Evolutionary conservation across 92 coral and sea anemone genomes (phyloP), one percentile per base, ranked within the genome.

Genomic region (Palythoa grandis): DNA sequence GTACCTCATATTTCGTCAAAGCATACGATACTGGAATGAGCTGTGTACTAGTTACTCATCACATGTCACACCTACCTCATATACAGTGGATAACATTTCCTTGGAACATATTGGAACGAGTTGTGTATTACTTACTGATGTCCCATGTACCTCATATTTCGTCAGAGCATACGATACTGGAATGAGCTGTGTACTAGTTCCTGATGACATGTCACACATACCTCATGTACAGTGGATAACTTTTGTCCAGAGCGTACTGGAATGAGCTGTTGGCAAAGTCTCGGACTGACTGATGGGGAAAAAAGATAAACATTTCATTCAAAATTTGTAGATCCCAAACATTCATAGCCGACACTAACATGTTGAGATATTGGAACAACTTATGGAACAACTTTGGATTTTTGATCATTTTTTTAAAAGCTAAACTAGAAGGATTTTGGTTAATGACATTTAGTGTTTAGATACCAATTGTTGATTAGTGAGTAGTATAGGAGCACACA

Each of bases 191-290:
- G 16, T 12, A 47, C 5, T 17, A 14, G 11, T 53, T 78, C 0
- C 2, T 17, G 3, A 0, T 12, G 17, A 12, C 9, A 15, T 54
- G 25, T 57, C 47, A 7, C 47, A 25, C 37, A 19, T 88, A 96
- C 99, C 99, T 96, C 99, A 96, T 96, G 83, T 96, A 96, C 2
- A 96, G 87, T 13, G 99, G 99, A 72, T 94, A 96, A 56, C 91
- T 88, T 88, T 93, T 96, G 74, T 89, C 70, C 22, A 96, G 86
- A 35, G 99, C 99, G 88, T 92, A 96, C 83, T 91, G 92, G 88
- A 96, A 96, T 6, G 99, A 96, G 72, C 98, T 96, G 92, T 94
- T 98, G 22, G 99, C 99, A 92, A 96, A 96, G 61, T 93, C 98
- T 77, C 91, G 87, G 69, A 96, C 93, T 47, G 99, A 96, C 99